A percentile compares a stretch with the other conserved stretches of the same genome.
Evolutionary conservation across 1,140 invertebrate species (phyloP).

Genomic region (Papilio machaon): DNA sequence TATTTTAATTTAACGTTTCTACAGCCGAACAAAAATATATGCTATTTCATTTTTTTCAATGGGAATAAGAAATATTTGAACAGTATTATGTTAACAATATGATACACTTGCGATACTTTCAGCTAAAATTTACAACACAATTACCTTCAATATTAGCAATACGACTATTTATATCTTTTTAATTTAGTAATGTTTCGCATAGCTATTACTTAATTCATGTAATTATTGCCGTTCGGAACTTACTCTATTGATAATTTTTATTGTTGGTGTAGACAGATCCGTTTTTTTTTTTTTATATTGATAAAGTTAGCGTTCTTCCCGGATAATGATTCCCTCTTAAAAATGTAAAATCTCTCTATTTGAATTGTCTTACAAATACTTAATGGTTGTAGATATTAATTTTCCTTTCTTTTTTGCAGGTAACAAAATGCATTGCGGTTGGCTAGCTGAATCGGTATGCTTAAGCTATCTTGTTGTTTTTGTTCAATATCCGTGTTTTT

Average conservation of each 20-base stretch:
- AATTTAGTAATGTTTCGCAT: too few species aligned
- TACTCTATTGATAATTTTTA: neutral
- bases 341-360: neutral
- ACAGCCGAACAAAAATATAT: too few species aligned
- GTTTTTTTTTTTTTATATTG: too few species aligned
- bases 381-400: conserved; percentile 31
- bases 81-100: too few species aligned
- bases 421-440: neutral
- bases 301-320: too few species aligned
- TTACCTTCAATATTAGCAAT: neutral
- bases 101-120: too few species aligned
- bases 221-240: too few species aligned
- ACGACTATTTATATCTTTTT: neutral
- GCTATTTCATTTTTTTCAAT: too few species aligned
- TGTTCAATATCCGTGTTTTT: neutral
- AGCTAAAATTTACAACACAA: neutral
- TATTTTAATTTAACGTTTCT: too few species aligned
- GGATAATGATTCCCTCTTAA: neutral
- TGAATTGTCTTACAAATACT: conserved; percentile 16
- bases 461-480: conserved; percentile 19
- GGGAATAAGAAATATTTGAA: too few species aligned
- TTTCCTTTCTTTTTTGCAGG: conserved; percentile 32
- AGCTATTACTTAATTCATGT: too few species aligned
- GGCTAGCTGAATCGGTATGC: neutral
- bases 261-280: neutral